A percentile compares a stretch with the other conserved stretches of the same genome.
Evolutionary conservation across 2,888 invertebrate species (phyloP).

Genomic region (Hydraecia micacea): DNA sequence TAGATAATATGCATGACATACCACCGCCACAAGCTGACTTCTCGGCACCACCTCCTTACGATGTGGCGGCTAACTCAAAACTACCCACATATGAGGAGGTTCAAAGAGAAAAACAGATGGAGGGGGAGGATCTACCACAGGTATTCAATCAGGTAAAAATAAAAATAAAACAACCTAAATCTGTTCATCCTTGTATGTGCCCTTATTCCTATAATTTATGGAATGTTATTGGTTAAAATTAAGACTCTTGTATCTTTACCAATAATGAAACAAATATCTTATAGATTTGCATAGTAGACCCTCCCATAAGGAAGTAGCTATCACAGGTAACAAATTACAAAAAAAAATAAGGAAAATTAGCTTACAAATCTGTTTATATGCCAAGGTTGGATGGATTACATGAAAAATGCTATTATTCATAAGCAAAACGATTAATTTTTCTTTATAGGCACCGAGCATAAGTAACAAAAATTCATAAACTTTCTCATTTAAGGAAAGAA

Average conservation of each 20-base stretch:
- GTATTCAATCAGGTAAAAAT: slow-evolving; percentile 67
- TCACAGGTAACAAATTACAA: not conserved
- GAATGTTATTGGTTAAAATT: no score
- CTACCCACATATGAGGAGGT: slow-evolving; percentile 98
- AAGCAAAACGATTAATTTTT: not conserved
- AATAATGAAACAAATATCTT: not conserved
- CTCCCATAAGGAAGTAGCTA: not conserved
- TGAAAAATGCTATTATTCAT: no score
- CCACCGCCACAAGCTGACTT: slow-evolving; percentile 96
- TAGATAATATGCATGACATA: slow-evolving; percentile 89
- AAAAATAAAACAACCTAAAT: not conserved
- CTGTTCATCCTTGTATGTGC: not conserved
- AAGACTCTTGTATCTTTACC: no score
- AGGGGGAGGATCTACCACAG: slow-evolving; percentile 91
- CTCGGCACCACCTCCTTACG: slow-evolving; percentile 97
- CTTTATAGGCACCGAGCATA: not conserved
- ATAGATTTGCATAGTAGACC: not conserved
- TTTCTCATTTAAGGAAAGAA: not conserved
- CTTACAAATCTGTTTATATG: no score
- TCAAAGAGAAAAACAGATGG: slow-evolving; percentile 95
- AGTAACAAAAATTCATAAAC: not conserved
- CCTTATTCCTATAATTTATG: not conserved
- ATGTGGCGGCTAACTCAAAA: slow-evolving; percentile 94
- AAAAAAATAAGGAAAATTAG: not conserved
- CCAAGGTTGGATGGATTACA: no score